A percentile compares a stretch with the other conserved stretches of the same genome.
These are phyloP conservation scores for Parnassius glacialis DNA, from an alignment of 2,888 invertebrate genomes.

Conservation along the genomic window DNA sequence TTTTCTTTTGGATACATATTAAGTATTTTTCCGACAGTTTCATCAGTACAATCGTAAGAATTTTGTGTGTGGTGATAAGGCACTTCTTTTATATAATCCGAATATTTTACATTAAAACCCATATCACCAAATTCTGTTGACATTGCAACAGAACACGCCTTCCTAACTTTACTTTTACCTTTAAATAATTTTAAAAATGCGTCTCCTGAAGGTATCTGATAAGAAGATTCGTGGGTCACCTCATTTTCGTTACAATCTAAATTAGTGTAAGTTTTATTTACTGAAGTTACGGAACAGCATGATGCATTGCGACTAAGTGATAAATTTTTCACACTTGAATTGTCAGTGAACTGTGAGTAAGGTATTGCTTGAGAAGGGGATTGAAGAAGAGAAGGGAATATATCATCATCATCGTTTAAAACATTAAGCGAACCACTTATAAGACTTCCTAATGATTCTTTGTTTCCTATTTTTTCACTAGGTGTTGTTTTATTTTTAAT, in stretches of 20 bases:
- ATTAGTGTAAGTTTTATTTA: constrained; percentile 59
- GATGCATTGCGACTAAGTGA: constrained; percentile 43
- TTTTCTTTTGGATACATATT: constrained; percentile 58
- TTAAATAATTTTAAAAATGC: constrained; percentile 51
- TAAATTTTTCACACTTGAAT: constrained; percentile 30
- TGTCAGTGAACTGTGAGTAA: constrained; percentile 26
- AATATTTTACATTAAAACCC: constrained; percentile 56
- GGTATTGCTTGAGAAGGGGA: constrained; percentile 28
- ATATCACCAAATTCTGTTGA: constrained; percentile 56
- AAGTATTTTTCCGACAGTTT: constrained; percentile 42
- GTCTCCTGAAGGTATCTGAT: constrained; percentile 46
- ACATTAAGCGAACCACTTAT: constrained; percentile 56
- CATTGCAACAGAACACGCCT: constrained; percentile 42
- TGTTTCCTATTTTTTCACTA: constrained; percentile 19
- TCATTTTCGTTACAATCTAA: constrained; percentile 50
- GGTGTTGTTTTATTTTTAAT: background rate
- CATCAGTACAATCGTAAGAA: constrained; percentile 35
- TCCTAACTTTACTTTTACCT: constrained; percentile 22
- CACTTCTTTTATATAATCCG: constrained; percentile 46
- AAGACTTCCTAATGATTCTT: constrained; percentile 40
- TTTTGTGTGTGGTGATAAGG: constrained; percentile 35
- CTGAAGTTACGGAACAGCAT: constrained; percentile 46
- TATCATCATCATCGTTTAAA: constrained; percentile 50
- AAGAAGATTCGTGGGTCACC: constrained; percentile 6
- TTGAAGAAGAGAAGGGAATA: constrained; percentile 15